phyloP scores from a whole-genome alignment of 2,888 invertebrate genomes.

The Trichopria drosophilae region DNA sequence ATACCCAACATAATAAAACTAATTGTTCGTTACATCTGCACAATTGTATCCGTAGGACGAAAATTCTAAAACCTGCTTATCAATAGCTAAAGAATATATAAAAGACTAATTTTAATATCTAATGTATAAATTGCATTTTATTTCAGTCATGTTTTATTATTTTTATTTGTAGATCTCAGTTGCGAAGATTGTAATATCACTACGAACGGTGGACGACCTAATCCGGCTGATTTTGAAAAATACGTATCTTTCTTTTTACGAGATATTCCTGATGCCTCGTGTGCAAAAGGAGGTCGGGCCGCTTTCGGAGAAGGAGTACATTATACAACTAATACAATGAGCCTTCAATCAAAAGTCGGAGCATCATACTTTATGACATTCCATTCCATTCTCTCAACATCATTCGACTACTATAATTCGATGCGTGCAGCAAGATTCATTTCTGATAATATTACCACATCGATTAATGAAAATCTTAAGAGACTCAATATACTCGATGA shows the following conservation, averaged over 20 bases:
- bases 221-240: conserved; percentile 66
- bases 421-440: conserved; percentile 78
- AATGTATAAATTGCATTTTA: too few species aligned
- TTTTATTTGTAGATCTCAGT: too few species aligned
- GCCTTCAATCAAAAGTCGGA: conserved; percentile 62
- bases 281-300: conserved; percentile 84
- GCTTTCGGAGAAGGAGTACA: conserved; percentile 77
- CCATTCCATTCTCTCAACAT: conserved; percentile 88
- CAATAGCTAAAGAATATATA: too few species aligned
- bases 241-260: conserved; percentile 80
- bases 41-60: too few species aligned
- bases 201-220: conserved; percentile 61
- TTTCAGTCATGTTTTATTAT: too few species aligned
- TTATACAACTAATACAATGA: conserved; percentile 57
- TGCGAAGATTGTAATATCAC: background rate
- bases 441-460: conserved; percentile 78
- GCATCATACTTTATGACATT: conserved; percentile 93
- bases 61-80: too few species aligned
- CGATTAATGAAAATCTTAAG: conserved; percentile 66
- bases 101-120: too few species aligned
- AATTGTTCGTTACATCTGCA: too few species aligned
- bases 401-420: conserved; percentile 86
- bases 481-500: conserved; percentile 57
- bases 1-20: too few species aligned
- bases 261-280: conserved; percentile 75